Evolutionary conservation across 2,113 vertebrate species (phyloP).

Genomic region (Calcarius ornatus): DNA sequence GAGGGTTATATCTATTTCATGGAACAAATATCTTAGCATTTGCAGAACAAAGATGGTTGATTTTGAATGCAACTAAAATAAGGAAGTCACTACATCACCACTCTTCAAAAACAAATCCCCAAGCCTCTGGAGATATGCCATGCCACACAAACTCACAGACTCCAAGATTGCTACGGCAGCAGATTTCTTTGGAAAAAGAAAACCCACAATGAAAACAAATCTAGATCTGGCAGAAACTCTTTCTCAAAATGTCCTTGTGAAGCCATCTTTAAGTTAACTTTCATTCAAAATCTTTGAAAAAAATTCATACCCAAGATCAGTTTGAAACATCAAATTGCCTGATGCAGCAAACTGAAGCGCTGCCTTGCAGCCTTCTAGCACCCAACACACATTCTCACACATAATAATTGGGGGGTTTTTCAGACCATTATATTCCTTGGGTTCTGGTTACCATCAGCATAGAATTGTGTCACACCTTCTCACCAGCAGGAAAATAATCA

Average conservation of each 20-base stretch:
- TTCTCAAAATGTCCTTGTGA: neutral
- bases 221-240: neutral
- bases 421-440: neutral
- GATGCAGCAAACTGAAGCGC: neutral
- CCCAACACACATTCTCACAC: neutral
- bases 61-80: slow-evolving; percentile 35
- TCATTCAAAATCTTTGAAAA: neutral
- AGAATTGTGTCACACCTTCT: neutral
- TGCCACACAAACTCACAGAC: neutral
- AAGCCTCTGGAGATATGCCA: slow-evolving; percentile 30
- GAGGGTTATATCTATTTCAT: neutral
- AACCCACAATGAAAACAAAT: neutral
- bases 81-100: slow-evolving; percentile 50
- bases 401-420: fast-evolving
- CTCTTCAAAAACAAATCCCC: slow-evolving; percentile 10
- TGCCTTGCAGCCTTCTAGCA: neutral
- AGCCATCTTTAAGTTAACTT: neutral
- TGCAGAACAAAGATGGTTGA: slow-evolving; percentile 42
- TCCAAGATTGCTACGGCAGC: slow-evolving; percentile 12
- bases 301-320: neutral
- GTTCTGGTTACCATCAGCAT: neutral
- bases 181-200: slow-evolving; percentile 12
- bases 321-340: neutral
- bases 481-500: neutral
- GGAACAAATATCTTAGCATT: neutral